Evolutionary conservation across 1,140 invertebrate genomes (phyloP).

Genomic region (Mizuhopecten yessoensis): DNA sequence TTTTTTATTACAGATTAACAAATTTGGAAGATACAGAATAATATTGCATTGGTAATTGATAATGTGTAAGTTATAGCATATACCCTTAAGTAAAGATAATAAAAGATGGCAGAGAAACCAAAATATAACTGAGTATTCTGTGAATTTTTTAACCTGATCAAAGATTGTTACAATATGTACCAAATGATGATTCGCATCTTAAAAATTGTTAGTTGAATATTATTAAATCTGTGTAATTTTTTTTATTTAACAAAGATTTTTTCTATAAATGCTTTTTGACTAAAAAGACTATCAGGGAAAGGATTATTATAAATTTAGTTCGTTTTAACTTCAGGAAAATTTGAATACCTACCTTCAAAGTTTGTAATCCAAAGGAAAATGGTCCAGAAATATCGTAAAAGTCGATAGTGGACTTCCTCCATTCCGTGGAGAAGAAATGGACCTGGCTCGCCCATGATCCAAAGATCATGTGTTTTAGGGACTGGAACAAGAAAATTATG

Average conservation of each 20-base stretch:
- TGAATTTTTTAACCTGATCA: background rate
- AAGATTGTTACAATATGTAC: background rate
- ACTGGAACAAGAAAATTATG: background rate
- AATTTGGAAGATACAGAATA: too few species aligned
- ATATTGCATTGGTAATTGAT: too few species aligned
- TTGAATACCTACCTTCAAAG: slow-evolving; percentile 68
- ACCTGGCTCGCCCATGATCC: slow-evolving; percentile 60
- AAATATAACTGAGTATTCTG: background rate
- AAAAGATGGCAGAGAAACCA: background rate
- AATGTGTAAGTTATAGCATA: background rate
- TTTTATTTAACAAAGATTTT: background rate
- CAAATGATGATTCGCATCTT: too few species aligned
- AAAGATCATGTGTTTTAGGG: background rate
- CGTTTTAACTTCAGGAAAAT: background rate
- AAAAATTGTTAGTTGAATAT: background rate
- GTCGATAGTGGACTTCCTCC: slow-evolving; percentile 67
- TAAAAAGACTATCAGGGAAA: too few species aligned
- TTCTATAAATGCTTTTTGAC: background rate
- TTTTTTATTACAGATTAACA: too few species aligned
- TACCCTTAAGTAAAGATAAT: background rate
- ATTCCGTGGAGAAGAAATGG: slow-evolving; percentile 72
- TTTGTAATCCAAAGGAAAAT: slow-evolving; percentile 73
- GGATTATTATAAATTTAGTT: too few species aligned
- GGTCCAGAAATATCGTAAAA: slow-evolving; percentile 68
- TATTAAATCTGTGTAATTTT: background rate